Conservation (phyloP, 2,888 invertebrate species). For the Eupithecia centaureata region DNA sequence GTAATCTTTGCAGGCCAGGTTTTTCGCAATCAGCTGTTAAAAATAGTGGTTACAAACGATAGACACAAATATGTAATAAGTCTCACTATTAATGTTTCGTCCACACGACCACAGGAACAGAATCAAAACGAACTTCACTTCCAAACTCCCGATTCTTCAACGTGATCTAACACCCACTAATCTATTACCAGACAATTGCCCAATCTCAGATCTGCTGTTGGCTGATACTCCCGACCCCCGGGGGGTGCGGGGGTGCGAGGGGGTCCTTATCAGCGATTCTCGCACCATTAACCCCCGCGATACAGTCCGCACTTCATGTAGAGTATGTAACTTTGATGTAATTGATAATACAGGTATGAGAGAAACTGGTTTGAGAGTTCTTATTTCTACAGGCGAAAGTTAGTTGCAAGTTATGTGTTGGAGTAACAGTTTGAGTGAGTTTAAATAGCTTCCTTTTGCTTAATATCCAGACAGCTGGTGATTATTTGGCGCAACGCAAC, state of each 20-base stretch:
- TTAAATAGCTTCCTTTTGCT: background rate
- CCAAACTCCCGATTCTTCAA: constrained; percentile 22
- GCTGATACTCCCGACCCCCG: constrained; percentile 51
- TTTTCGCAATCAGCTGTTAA: too few species aligned
- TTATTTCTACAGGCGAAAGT: constrained; percentile 6
- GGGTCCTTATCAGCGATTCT: constrained; percentile 70
- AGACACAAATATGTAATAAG: too few species aligned
- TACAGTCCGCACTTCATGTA: constrained; percentile 77
- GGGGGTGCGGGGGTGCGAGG: constrained; percentile 43
- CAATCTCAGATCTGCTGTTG: constrained; percentile 68
- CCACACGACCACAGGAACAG: background rate
- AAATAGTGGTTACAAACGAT: too few species aligned
- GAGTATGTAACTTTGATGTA: constrained; percentile 68
- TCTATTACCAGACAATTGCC: constrained; percentile 76
- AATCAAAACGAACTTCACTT: constrained; percentile 2
- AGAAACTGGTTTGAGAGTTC: constrained; percentile 36
- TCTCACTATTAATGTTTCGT: background rate
- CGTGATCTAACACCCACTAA: constrained; percentile 51
- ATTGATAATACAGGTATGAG: constrained; percentile 62
- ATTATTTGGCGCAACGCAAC: too few species aligned
- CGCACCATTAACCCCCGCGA: constrained; percentile 79
- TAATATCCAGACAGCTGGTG: too few species aligned
- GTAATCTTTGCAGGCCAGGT: too few species aligned
- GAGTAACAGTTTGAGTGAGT: background rate
- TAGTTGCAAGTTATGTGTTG: background rate